Evolutionary conservation across 1,140 invertebrate genomes (phyloP), one percentile per base, ranked within the genome.

Genomic region (Drosophila pseudoobscura): DNA sequence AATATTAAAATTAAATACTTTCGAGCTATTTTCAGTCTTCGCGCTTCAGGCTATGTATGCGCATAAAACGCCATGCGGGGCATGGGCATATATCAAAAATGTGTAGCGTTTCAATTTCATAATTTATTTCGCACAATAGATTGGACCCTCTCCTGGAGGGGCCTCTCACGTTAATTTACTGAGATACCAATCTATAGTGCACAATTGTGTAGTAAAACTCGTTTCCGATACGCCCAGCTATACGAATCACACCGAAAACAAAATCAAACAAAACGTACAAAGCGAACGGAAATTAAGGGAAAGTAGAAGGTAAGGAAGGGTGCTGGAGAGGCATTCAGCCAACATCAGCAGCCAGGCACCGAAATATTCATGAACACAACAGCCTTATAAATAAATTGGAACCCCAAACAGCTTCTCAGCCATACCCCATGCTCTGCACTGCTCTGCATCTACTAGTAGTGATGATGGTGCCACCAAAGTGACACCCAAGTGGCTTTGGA

Each of bases 301-400:
- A 35, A 9, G 31, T 9, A 9, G 8, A 11, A 4, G 31, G 9
- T 11, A 35, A 9, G 3, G 31, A 11, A 31, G 29, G 3, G 29
- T 8, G 53, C 43, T 13, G 55, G 20, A 13, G 41, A 44, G 39
- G 29, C 29, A 31, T 31, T 31, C 29, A 31, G 3, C 7, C 8
- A 31, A 31, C 58, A 71, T 6, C 49, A 62, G 74, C 75, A 78
- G 69, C 66, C 78, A 70, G 71, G 54, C 71, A 75, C 71, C 69
- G 78, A 79, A 78, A 80, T 78, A 78, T 79, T 80, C 78, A 80
- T 71, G 54, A 62, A 64, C 44, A 58, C 60, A 79, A 68, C 77
- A 75, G 77, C 64, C 77, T 78, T 71, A 79, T 79, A 79, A 78
- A 79, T 79, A 79, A 79, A 78, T 78, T 79, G 56, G 56, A 78